Evolutionary conservation across 1,140 invertebrate species (phyloP).

Genomic region (Drosophila bocqueti): DNA sequence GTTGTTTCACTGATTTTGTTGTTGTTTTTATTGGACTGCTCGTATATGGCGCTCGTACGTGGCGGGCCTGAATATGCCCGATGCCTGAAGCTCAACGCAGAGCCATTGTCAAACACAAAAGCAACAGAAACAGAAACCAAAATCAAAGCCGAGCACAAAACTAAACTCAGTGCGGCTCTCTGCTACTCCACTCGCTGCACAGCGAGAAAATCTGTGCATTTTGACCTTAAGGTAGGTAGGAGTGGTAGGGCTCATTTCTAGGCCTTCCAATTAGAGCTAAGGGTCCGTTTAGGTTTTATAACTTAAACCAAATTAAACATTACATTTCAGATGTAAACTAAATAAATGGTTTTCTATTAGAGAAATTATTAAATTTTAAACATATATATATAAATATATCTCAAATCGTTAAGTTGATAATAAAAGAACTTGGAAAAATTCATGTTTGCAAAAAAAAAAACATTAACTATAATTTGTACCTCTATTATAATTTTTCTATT

Average conservation of each 20-base stretch:
- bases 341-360: not conserved
- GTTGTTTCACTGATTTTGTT: constrained; percentile 18
- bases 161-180: constrained; percentile 52
- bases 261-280: too few species aligned
- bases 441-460: too few species aligned
- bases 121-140: constrained; percentile 30
- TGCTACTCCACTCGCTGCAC: constrained; percentile 41
- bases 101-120: constrained; percentile 30
- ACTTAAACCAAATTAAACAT: not conserved
- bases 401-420: too few species aligned
- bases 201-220: not conserved
- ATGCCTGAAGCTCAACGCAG: constrained; percentile 20
- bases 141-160: constrained; percentile 36
- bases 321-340: not conserved
- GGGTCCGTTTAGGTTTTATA: too few species aligned
- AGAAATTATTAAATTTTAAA: too few species aligned
- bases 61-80: constrained; percentile 22
- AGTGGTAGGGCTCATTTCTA: too few species aligned
- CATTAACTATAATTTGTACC: too few species aligned
- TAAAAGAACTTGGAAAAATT: too few species aligned
- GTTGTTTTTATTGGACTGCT: constrained; percentile 29
- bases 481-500: too few species aligned
- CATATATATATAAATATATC: too few species aligned
- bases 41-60: constrained; percentile 73
- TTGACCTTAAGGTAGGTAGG: too few species aligned